A percentile compares a stretch with the other conserved stretches of the same genome.
phyloP scores from a whole-genome alignment of 2,888 invertebrate species.

The Nymphalis urticae region DNA sequence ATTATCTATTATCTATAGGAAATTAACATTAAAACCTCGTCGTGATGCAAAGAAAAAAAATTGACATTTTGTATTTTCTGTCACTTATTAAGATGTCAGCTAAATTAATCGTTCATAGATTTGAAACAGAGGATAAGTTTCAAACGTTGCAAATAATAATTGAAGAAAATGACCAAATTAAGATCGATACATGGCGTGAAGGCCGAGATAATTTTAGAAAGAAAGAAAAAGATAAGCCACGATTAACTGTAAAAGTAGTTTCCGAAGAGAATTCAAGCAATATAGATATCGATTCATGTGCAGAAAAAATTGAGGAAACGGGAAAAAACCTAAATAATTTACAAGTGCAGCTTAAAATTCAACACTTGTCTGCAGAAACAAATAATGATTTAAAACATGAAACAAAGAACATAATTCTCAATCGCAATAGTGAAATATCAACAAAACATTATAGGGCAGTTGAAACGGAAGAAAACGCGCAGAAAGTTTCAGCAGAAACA shows the following conservation, averaged over 20 bases:
- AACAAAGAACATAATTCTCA: neutral
- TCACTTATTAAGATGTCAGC: conserved; percentile 61
- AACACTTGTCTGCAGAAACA: conserved; percentile 4
- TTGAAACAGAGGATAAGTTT: conserved; percentile 62
- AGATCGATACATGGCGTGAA: conserved; percentile 66
- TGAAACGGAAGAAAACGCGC: neutral
- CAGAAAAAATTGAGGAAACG: conserved; percentile 50
- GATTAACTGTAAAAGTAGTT: conserved; percentile 69
- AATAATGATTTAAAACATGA: neutral
- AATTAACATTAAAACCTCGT: too few species aligned
- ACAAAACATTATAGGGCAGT: conserved; percentile 3
- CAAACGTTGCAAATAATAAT: conserved; percentile 65
- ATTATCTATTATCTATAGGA: too few species aligned
- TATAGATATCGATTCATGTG: conserved; percentile 66
- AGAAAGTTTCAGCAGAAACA: neutral
- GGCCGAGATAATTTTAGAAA: conserved; percentile 54
- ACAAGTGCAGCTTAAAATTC: conserved; percentile 8
- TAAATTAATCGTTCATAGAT: conserved; percentile 74
- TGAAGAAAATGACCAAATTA: conserved; percentile 54
- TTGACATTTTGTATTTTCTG: neutral
- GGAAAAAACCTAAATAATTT: conserved; percentile 36
- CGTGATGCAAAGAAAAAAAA: conserved; percentile 3
- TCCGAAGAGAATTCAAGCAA: conserved; percentile 54
- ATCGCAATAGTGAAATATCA: conserved; percentile 1
- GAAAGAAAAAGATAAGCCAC: conserved; percentile 57